Percentiles rank a stretch among this genome's conserved stretches.
These are phyloP conservation scores for Microctenopoma lineatum DNA, from an alignment of 2,797 vertebrate species.

Conservation along the genomic window DNA sequence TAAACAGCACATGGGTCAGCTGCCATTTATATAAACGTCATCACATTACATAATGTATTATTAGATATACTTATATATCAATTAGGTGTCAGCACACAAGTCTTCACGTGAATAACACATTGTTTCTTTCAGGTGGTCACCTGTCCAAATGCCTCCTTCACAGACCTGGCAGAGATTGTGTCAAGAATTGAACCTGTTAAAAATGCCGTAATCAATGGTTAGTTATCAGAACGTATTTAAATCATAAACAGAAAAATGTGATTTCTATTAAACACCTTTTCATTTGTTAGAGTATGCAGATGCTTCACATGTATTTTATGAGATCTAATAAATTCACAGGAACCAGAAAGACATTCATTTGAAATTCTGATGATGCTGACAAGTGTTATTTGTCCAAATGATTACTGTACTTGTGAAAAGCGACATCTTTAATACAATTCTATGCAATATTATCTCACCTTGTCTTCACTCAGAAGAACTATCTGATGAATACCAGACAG, in stretches of 20 bases:
- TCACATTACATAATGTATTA: too few relatives aligned
- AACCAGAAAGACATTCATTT: not conserved
- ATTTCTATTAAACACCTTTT: not conserved
- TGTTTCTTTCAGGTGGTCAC: slow-evolving; percentile 85
- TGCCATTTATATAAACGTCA: too few relatives aligned
- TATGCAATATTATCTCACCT: too few relatives aligned
- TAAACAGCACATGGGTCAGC: too few relatives aligned
- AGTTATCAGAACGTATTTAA: slow-evolving; percentile 54
- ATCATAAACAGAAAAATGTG: not conserved
- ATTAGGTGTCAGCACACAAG: not conserved
- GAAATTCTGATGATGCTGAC: not conserved
- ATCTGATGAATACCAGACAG: slow-evolving; percentile 91
- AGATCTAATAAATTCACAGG: not conserved
- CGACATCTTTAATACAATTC: not conserved
- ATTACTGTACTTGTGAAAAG: not conserved
- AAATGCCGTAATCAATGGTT: slow-evolving; percentile 83
- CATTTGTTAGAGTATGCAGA: not conserved
- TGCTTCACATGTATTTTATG: not conserved
- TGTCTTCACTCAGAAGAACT: slow-evolving; percentile 84
- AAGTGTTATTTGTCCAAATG: not conserved
- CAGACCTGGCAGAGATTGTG: slow-evolving; percentile 95
- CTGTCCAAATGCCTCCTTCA: slow-evolving; percentile 93
- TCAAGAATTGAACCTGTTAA: slow-evolving; percentile 93
- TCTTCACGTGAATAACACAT: not conserved
- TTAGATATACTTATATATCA: too few relatives aligned